Evolutionary conservation across 2,797 vertebrate species (phyloP), one percentile per base, ranked within the genome.

Genomic region (Hoplostethus atlanticus): DNA sequence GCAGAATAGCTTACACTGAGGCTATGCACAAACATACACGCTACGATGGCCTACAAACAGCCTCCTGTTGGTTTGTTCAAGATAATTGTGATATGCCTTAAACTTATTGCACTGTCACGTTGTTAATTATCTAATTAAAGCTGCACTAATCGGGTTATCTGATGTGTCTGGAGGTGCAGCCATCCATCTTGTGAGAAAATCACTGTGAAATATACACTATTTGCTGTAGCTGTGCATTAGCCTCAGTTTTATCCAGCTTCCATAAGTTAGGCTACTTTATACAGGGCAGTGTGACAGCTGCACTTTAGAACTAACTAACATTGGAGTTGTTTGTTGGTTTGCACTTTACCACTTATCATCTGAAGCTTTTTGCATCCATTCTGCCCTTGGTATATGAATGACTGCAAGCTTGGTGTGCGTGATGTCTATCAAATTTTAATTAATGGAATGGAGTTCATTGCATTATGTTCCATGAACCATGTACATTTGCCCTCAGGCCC

Each of bases 1-100:
- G 92, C 91, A 92, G 92, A 92, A 73, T 70, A 73, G 83, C 82
- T 87, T 86, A 86, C 87, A 82, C 72, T 70, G 71, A 89, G 84
- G 83, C 81, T 84, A 77, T 28, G 6, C 76, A 68, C 73, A 28
- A 71, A 75, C 73, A 61, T 15, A 36, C 81, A 77, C 71, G 60
- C 73, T 83, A 75, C 73, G 25, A 51, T 55, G 81, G 80, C 87
- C 82, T 68, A 77, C 79, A 83, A 78, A 84, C 84, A 81, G 63
- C 51, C 71, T 69, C 59, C 40, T 69, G 79, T 87, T 75, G 90
- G 84, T 85, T 78, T 54, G 16, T 65, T 57, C 74, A 11, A 73
- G 80, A 79, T 77, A 85, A 89, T 69, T 70, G 71, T 69, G 75
- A 76, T 53, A 58, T 73, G 81, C 71, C 62, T 53, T 48, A 4